Conservation (phyloP, 2,888 invertebrate species). For the Amblyjoppa proteus region DNA sequence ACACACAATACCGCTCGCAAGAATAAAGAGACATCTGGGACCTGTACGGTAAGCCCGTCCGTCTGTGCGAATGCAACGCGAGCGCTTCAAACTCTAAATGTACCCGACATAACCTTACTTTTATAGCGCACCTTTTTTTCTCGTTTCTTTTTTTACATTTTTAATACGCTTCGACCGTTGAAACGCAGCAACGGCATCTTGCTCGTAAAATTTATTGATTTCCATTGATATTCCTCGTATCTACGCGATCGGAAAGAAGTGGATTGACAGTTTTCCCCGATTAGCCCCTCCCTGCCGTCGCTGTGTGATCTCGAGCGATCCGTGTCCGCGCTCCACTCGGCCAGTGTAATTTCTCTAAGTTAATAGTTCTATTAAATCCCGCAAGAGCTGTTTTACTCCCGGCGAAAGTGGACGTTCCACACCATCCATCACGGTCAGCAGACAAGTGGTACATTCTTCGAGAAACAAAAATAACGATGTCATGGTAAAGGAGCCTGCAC, state of each 20-base stretch:
- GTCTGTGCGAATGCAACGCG: conserved; percentile 51
- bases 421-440: conserved; percentile 17
- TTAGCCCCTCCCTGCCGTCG: not conserved
- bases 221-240: conserved; percentile 22
- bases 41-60: conserved; percentile 56
- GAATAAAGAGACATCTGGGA: conserved; percentile 68
- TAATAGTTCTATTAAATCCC: conserved; percentile 34
- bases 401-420: conserved; percentile 3
- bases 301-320: not conserved
- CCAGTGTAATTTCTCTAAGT: conserved; percentile 38
- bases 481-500: conserved; percentile 9
- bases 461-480: conserved; percentile 14
- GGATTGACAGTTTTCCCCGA: conserved; percentile 23
- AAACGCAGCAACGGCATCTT: conserved; percentile 25
- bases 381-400: not conserved
- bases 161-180: conserved; percentile 43
- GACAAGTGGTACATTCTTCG: conserved; percentile 15
- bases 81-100: conserved; percentile 44
- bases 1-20: conserved; percentile 54
- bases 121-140: conserved; percentile 32
- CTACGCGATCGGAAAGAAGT: conserved; percentile 6
- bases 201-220: conserved; percentile 56
- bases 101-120: conserved; percentile 43
- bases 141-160: not conserved
- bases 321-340: conserved; percentile 17